Conservation (phyloP, 2,113 vertebrate genomes). For the Propithecus coquereli region DNA sequence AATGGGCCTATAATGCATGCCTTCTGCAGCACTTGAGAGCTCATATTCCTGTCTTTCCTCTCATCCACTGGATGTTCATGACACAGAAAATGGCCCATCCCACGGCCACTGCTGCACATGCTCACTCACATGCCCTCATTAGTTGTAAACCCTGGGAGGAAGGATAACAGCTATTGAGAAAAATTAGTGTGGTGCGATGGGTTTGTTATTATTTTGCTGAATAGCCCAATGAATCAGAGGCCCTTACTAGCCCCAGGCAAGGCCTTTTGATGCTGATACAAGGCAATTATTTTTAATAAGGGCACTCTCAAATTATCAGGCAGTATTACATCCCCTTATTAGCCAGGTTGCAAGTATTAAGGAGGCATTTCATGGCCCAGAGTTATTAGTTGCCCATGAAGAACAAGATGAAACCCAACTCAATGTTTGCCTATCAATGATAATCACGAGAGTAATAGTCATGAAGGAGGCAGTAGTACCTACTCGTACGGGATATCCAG, state of each 20-base stretch:
- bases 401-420: constrained; percentile 9
- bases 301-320: neutral
- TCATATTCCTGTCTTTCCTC: neutral
- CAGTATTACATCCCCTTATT: neutral
- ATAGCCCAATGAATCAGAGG: neutral
- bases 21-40: neutral
- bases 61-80: neutral
- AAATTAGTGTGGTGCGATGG: neutral
- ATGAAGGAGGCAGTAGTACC: neutral
- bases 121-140: neutral
- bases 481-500: neutral
- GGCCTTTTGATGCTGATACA: neutral
- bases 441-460: neutral
- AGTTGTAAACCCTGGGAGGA: neutral
- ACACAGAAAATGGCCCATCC: neutral
- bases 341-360: neutral
- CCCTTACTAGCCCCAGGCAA: neutral
- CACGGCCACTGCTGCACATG: neutral
- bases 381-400: neutral
- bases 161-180: neutral
- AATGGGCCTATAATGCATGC: neutral
- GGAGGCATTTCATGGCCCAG: neutral
- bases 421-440: neutral
- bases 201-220: neutral
- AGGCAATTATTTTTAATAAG: neutral